Base-by-base conservation (phyloP, 2,113 vertebrate genomes). In the Leptosomus discolor region DNA sequence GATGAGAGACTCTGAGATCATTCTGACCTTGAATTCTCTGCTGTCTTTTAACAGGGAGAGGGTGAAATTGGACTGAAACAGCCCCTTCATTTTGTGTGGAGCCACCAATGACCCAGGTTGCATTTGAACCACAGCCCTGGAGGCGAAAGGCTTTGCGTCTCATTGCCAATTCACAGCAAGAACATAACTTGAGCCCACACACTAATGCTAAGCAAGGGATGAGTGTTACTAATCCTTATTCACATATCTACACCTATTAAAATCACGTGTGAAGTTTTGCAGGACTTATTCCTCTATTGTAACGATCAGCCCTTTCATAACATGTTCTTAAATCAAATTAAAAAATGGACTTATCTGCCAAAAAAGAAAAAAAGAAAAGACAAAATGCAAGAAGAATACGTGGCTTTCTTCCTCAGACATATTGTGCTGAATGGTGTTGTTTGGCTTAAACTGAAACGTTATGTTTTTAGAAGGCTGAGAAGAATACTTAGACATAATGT, bases 131-230 rank as follows among this genome's bases (percentile, higher is more conserved):
- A 80, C 77, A 65, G 91, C 91, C 95, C 94, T 58, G 67, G 95
- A 94, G 92, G 95, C 46, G 1, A 94, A 96, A 96, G 87, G 84
- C 95, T 97, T 91, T 90, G 81, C 34, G 41, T 96, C 93, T 96
- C 94, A 76, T 95, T 94, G 96, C 91, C 93, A 96, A 92, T 97
- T 96, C 95, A 90, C 91, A 95, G 94, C 89, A 91, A 97, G 94
- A 96, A 78, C 91, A 69, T 82, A 79, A 90, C 84, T 91, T 88
- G 50, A 97, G 81, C 93, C 81, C 74, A 79, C 81, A 90, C 58
- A 46, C 39, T 76, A 95, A 96, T 63, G 89, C 92, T 92, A 91
- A 93, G 93, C 81, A 67, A 96, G 63, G 74, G 58, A 87, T 92
- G 75, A 91, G 74, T 92, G 91, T 73, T 95, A 85, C 75, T 96